These are phyloP conservation scores for Thunnus maccoyii DNA, from an alignment of 2,113 vertebrate species.

Conservation along the genomic window DNA sequence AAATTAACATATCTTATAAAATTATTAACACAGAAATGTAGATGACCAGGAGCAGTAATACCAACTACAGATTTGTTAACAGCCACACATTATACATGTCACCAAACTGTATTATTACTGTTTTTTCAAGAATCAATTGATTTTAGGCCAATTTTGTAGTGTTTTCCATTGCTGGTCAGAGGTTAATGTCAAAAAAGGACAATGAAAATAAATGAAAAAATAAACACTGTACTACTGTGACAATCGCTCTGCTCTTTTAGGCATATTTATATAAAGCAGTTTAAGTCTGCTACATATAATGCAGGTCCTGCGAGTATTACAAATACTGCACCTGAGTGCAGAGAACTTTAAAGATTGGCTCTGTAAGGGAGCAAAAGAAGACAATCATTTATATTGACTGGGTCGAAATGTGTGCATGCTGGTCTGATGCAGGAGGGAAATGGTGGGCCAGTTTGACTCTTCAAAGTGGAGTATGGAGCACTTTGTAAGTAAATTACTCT, in stretches of 20 bases:
- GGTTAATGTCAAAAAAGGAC: not conserved
- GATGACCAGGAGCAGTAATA: not conserved
- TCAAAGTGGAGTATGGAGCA: slow-evolving; percentile 63
- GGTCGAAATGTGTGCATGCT: slow-evolving; percentile 46
- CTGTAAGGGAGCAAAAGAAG: slow-evolving; percentile 40
- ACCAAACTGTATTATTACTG: not conserved
- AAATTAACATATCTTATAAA: not conserved
- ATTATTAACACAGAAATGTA: not conserved
- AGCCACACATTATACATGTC: not conserved
- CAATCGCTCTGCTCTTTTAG: not conserved
- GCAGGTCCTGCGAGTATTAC: slow-evolving; percentile 30
- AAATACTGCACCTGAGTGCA: slow-evolving; percentile 48
- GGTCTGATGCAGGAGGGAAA: slow-evolving; percentile 52
- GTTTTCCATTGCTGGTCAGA: not conserved
- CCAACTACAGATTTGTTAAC: not conserved
- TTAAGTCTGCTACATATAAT: slow-evolving; percentile 29
- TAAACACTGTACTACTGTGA: not conserved
- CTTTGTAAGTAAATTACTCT: slow-evolving; percentile 75
- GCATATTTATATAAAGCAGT: slow-evolving; percentile 42
- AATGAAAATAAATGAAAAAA: not conserved
- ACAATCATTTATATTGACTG: slow-evolving; percentile 70
- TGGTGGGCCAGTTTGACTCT: slow-evolving; percentile 54
- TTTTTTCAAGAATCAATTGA: not conserved
- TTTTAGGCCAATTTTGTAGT: not conserved
- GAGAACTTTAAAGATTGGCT: slow-evolving; percentile 37